Conservation (phyloP, 1,140 invertebrate species). For the Drusus annulatus region DNA sequence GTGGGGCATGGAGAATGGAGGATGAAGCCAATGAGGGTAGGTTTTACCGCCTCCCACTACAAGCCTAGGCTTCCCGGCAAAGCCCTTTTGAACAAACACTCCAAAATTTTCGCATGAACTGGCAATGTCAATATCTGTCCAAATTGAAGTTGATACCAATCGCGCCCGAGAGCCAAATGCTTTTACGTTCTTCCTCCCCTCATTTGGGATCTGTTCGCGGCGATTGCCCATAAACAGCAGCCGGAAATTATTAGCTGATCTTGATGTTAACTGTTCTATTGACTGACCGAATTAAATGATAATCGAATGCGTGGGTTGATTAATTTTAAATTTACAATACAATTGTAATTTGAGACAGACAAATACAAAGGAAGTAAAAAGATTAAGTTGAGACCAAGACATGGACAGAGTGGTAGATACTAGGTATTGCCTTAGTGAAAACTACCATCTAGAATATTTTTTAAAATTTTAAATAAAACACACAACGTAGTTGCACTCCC, state of each 20-base stretch:
- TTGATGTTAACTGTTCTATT: conserved; percentile 9
- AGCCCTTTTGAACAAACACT: conserved; percentile 54
- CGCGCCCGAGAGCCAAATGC: conserved; percentile 12
- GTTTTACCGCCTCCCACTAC: conserved; percentile 2
- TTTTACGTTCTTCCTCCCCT: conserved; percentile 23
- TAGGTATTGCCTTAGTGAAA: no score
- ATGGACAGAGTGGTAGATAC: no score
- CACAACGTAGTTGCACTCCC: no score
- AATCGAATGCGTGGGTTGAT: no score
- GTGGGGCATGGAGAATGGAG: neutral
- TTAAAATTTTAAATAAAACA: no score
- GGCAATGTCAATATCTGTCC: conserved; percentile 49
- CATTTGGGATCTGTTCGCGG: conserved; percentile 25
- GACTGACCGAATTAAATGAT: neutral
- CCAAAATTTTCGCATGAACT: conserved; percentile 49
- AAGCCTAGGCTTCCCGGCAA: conserved; percentile 18
- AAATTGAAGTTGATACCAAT: conserved; percentile 47
- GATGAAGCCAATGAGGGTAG: no score
- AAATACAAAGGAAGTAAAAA: no score
- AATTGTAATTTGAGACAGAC: no score
- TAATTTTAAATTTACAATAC: no score
- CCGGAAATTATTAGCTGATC: conserved; percentile 29
- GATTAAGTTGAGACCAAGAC: no score
- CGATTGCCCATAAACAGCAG: neutral
- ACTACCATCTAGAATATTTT: no score